Conservation (phyloP, 2,888 invertebrate genomes). For the Hypolimnas misippus region DNA sequence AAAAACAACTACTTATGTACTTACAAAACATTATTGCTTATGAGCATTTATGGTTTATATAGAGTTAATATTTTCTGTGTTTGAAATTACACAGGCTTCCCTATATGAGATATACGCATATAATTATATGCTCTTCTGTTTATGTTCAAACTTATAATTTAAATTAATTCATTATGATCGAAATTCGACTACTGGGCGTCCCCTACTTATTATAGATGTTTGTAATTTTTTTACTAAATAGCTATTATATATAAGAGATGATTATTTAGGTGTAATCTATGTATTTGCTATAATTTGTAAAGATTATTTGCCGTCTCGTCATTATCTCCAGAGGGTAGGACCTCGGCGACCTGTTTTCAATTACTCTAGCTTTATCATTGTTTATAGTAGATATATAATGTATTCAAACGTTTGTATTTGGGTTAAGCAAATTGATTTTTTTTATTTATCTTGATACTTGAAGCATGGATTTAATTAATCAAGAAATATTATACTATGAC, state of each 20-base stretch:
- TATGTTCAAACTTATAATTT: too few relatives aligned
- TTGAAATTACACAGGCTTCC: too few relatives aligned
- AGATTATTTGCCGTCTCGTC: constrained; percentile 11
- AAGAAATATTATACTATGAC: background rate
- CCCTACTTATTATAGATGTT: too few relatives aligned
- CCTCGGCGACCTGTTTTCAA: constrained; percentile 41
- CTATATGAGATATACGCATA: too few relatives aligned
- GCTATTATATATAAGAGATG: background rate
- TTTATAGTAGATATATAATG: constrained; percentile 23
- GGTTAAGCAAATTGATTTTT: constrained; percentile 2
- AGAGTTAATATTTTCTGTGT: too few relatives aligned
- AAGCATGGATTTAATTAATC: background rate
- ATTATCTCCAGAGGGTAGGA: constrained; percentile 31
- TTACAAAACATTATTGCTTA: too few relatives aligned
- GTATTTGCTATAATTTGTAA: constrained; percentile 4
- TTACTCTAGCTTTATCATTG: constrained; percentile 37
- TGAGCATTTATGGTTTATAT: too few relatives aligned
- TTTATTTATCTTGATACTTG: background rate
- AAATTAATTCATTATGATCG: too few relatives aligned
- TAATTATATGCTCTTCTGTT: too few relatives aligned
- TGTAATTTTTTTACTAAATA: too few relatives aligned
- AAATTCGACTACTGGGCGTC: too few relatives aligned
- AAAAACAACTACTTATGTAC: too few relatives aligned
- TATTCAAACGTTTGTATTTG: constrained; percentile 6
- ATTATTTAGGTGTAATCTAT: background rate